Conservation (phyloP, 2,797 vertebrate genomes). For the Darevskia mixta region DNA sequence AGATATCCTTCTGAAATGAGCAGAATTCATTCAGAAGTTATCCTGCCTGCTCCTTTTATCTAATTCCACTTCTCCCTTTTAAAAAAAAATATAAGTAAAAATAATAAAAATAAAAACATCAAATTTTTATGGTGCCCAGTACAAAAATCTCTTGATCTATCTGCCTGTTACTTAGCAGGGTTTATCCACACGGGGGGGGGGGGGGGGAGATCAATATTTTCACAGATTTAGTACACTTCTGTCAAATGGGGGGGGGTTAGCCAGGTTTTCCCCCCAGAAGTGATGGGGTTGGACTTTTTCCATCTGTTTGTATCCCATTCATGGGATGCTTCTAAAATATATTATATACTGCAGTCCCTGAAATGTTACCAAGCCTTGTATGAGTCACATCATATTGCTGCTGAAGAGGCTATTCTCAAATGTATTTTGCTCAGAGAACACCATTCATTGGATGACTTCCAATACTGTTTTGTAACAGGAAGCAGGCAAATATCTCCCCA, state of each 20-base stretch:
- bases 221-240: no score
- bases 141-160: no score
- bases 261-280: not conserved
- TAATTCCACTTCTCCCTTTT: no score
- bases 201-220: no score
- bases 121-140: no score
- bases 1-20: no score
- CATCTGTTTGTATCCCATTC: not conserved
- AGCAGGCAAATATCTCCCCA: slow-evolving; percentile 26
- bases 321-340: slow-evolving; percentile 9
- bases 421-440: not conserved
- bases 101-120: no score
- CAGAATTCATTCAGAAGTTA: no score
- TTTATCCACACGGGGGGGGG: no score
- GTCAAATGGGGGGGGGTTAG: not conserved
- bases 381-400: not conserved
- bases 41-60: no score
- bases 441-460: not conserved
- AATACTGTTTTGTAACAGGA: slow-evolving; percentile 18
- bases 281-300: not conserved
- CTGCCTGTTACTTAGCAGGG: no score
- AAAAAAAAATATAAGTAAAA: no score
- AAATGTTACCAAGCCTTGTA: slow-evolving; percentile 3
- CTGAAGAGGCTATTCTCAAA: slow-evolving; percentile 22
- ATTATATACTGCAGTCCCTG: not conserved